These are phyloP conservation scores for Nudaria mundana DNA, from an alignment of 2,888 invertebrate genomes.

Conservation along the genomic window DNA sequence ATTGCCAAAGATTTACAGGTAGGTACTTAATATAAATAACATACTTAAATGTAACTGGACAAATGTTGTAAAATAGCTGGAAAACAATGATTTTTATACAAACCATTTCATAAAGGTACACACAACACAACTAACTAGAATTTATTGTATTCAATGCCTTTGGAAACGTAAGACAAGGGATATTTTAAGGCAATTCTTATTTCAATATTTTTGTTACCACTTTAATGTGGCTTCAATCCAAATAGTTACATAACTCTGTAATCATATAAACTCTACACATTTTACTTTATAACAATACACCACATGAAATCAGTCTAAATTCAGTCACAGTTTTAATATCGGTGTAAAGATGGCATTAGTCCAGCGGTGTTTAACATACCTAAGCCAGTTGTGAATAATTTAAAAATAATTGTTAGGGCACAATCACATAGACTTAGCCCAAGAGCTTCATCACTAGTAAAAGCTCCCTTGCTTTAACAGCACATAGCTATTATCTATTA, in stretches of 20 bases:
- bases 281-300: constrained; percentile 13
- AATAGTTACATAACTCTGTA: constrained; percentile 6
- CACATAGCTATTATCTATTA: no score
- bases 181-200: background rate
- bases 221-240: constrained; percentile 1
- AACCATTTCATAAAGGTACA: background rate
- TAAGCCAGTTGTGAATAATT: no score
- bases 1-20: constrained; percentile 3
- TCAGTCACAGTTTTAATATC: constrained; percentile 24
- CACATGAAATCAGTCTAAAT: constrained; percentile 31
- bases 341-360: no score
- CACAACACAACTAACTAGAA: constrained; percentile 9
- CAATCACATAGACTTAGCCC: no score
- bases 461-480: no score
- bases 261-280: constrained; percentile 4
- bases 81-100: constrained; percentile 12
- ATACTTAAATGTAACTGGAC: constrained; percentile 20
- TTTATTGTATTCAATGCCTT: constrained; percentile 1
- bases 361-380: no score
- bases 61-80: constrained; percentile 17
- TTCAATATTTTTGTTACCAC: background rate
- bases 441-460: no score
- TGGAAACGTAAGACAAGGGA: constrained; percentile 1
- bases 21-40: constrained; percentile 25
- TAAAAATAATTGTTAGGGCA: no score